Conservation (phyloP, 2,797 vertebrate species). For the Euthynnus affinis region DNA sequence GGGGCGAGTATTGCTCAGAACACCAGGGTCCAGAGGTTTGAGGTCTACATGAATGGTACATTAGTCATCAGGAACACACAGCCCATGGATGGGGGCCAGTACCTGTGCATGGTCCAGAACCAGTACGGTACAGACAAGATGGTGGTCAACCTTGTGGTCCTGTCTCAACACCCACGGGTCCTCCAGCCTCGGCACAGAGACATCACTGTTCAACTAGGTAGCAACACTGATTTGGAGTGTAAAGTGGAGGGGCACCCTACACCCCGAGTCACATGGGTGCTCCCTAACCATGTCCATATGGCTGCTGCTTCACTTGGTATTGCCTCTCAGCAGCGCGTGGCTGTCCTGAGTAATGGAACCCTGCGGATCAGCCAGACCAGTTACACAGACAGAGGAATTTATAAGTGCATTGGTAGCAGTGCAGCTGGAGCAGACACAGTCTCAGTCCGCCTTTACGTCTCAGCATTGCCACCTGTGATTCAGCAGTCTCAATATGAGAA, state of each 20-base stretch:
- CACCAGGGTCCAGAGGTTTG: constrained; percentile 87
- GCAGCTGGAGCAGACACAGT: constrained; percentile 88
- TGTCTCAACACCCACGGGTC: constrained; percentile 85
- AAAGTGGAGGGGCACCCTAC: constrained; percentile 86
- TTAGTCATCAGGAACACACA: constrained; percentile 88
- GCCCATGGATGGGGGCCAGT: constrained; percentile 89
- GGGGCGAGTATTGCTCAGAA: constrained; percentile 87
- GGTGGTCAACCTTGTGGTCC: constrained; percentile 83
- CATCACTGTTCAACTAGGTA: constrained; percentile 85
- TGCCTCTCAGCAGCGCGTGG: constrained; percentile 75
- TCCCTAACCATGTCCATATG: constrained; percentile 85
- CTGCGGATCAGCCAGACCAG: constrained; percentile 85
- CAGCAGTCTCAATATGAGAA: constrained; percentile 88
- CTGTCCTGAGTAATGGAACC: constrained; percentile 86
- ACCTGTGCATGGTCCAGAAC: constrained; percentile 91
- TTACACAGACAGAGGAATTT: constrained; percentile 89
- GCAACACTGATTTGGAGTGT: constrained; percentile 87
- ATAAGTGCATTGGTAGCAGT: constrained; percentile 91
- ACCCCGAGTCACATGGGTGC: constrained; percentile 91
- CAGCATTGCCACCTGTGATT: constrained; percentile 88
- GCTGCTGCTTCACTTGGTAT: constrained; percentile 52
- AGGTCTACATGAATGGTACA: constrained; percentile 91
- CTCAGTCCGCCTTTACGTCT: constrained; percentile 89
- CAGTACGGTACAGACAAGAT: constrained; percentile 87
- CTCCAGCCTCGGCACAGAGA: constrained; percentile 87